Conservation (phyloP, 2,888 invertebrate genomes). For the Panopea generosa region DNA sequence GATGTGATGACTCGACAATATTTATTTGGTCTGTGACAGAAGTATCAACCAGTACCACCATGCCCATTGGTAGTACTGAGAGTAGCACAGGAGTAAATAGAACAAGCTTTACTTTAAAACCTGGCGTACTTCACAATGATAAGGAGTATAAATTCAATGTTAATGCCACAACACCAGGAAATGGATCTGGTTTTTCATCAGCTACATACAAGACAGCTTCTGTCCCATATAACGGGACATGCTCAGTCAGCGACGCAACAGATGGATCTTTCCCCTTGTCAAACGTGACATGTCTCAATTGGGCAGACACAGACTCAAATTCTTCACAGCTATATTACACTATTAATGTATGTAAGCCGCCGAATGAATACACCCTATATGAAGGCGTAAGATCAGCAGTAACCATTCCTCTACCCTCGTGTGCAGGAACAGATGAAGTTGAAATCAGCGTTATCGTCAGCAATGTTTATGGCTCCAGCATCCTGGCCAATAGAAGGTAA, state of each 20-base stretch:
- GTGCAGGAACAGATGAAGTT: constrained; percentile 42
- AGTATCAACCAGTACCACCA: background rate
- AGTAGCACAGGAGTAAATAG: constrained; percentile 49
- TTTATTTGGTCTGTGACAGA: constrained; percentile 68
- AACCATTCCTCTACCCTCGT: too few species aligned
- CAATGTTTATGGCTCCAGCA: constrained; percentile 67
- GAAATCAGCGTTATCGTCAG: constrained; percentile 63
- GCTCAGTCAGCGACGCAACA: constrained; percentile 42
- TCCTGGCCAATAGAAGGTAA: constrained; percentile 33
- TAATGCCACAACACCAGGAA: constrained; percentile 32
- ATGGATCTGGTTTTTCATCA: constrained; percentile 46
- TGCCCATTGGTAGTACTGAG: constrained; percentile 6
- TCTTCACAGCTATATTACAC: constrained; percentile 58
- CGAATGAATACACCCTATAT: constrained; percentile 62
- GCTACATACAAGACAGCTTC: constrained; percentile 52
- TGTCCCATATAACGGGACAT: constrained; percentile 61
- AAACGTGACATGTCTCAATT: constrained; percentile 64
- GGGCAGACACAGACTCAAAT: constrained; percentile 64
- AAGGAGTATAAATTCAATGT: constrained; percentile 65
- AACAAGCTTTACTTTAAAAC: constrained; percentile 65
- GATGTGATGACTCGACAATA: constrained; percentile 44
- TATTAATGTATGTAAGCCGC: constrained; percentile 43
- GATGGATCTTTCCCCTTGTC: constrained; percentile 53
- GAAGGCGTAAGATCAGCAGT: too few species aligned
- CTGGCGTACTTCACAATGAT: constrained; percentile 47